A percentile compares a stretch with the other conserved stretches of the same genome.
Conservation (phyloP, 1,140 invertebrate species). For the Coboldia fuscipes region DNA sequence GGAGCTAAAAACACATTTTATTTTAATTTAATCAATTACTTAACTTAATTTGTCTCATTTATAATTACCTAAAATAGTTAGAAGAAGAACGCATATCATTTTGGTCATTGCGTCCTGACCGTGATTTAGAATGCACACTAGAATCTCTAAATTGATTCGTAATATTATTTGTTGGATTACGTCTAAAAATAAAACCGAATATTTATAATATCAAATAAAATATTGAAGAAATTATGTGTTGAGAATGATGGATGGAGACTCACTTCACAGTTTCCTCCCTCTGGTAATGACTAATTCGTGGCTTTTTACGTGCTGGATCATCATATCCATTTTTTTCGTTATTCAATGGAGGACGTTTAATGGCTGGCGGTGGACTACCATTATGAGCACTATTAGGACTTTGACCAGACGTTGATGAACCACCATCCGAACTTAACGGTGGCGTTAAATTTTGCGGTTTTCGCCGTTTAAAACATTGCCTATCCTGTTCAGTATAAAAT, state of each 20-base stretch:
- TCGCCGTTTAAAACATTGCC: slow-evolving; percentile 64
- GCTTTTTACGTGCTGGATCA: slow-evolving; percentile 48
- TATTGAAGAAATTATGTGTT: too few relatives aligned
- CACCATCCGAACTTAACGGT: slow-evolving; percentile 60
- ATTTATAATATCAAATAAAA: too few relatives aligned
- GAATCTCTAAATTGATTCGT: not conserved
- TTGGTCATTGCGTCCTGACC: too few relatives aligned
- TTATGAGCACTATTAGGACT: slow-evolving; percentile 45
- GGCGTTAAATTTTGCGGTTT: slow-evolving; percentile 77
- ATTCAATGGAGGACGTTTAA: slow-evolving; percentile 7
- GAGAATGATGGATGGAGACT: not conserved
- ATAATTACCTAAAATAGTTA: too few relatives aligned
- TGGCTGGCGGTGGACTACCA: slow-evolving; percentile 32
- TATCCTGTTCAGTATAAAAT: slow-evolving; percentile 75
- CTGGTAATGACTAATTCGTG: slow-evolving; percentile 58
- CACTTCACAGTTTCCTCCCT: slow-evolving; percentile 16
- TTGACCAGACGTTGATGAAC: slow-evolving; percentile 30
- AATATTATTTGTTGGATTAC: not conserved
- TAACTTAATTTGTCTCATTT: too few relatives aligned
- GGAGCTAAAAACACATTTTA: too few relatives aligned
- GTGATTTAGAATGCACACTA: not conserved
- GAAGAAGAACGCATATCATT: too few relatives aligned
- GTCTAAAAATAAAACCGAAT: not conserved
- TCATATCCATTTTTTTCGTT: slow-evolving; percentile 26
- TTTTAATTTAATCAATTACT: too few relatives aligned